Conservation (phyloP, 2,113 vertebrate species). For the Saiga tatarica region DNA sequence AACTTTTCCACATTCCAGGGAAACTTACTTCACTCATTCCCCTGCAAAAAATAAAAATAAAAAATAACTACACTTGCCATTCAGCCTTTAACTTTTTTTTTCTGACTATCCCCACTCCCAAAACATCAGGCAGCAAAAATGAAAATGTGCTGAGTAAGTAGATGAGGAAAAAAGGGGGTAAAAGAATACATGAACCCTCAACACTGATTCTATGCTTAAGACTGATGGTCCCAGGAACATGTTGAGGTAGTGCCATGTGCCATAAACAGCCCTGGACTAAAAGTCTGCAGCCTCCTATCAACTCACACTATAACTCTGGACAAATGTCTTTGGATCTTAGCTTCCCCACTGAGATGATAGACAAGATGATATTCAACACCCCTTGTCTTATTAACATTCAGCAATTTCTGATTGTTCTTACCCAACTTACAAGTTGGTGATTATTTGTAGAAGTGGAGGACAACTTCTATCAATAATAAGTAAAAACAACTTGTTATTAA, state of each 20-base stretch:
- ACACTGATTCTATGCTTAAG: background rate
- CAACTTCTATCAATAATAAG: background rate
- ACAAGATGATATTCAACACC: background rate
- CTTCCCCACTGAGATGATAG: background rate
- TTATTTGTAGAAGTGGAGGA: conserved; percentile 11
- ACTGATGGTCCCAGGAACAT: background rate
- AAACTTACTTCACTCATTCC: background rate
- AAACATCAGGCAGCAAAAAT: background rate
- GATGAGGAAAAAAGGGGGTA: background rate
- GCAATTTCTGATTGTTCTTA: background rate
- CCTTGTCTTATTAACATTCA: background rate
- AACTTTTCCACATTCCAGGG: background rate
- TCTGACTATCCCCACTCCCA: background rate
- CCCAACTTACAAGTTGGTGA: background rate
- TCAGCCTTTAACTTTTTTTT: background rate
- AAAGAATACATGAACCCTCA: background rate
- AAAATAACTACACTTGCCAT: background rate
- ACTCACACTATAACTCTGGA: background rate
- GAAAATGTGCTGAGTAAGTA: background rate
- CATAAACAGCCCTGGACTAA: background rate
- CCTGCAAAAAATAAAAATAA: background rate
- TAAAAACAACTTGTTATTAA: conserved; percentile 1
- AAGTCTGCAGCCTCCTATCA: background rate
- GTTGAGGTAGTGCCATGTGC: background rate
- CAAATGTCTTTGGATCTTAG: background rate